Conservation (phyloP, 2,888 invertebrate genomes). For the Asteroscopus sphinx region DNA sequence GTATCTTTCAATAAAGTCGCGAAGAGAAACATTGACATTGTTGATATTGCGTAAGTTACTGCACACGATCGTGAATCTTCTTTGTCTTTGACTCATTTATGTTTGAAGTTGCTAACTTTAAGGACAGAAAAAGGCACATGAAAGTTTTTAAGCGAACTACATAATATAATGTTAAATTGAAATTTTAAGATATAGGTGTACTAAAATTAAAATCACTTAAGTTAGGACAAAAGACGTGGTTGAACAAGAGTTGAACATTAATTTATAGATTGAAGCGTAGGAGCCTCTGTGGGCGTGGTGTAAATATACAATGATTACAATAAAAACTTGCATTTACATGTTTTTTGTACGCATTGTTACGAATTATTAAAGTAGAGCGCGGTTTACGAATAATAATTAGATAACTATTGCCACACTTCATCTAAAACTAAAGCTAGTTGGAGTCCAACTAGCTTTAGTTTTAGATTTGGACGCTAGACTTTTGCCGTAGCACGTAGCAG, state of each 20-base stretch:
- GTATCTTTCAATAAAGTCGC: slow-evolving; percentile 8
- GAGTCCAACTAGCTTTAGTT: too few relatives aligned
- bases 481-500: too few relatives aligned
- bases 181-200: slow-evolving; percentile 13
- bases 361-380: slow-evolving; percentile 1
- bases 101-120: too few relatives aligned
- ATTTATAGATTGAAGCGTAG: slow-evolving; percentile 61
- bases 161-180: neutral
- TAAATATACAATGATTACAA: slow-evolving; percentile 62
- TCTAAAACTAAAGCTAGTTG: too few relatives aligned
- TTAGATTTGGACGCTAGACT: too few relatives aligned
- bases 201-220: slow-evolving; percentile 29
- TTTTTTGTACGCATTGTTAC: slow-evolving; percentile 33
- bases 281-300: slow-evolving; percentile 69
- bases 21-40: slow-evolving; percentile 21
- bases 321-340: slow-evolving; percentile 41
- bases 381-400: neutral
- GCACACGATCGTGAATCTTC: neutral
- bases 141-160: neutral
- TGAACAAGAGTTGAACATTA: slow-evolving; percentile 62
- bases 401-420: too few relatives aligned
- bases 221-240: slow-evolving; percentile 55
- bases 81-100: slow-evolving; percentile 1
- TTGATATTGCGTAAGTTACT: slow-evolving; percentile 10
- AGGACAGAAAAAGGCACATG: too few relatives aligned